These are phyloP conservation scores for Cosmorhoe ocellata DNA, from an alignment of 2,888 invertebrate species.

Conservation along the genomic window DNA sequence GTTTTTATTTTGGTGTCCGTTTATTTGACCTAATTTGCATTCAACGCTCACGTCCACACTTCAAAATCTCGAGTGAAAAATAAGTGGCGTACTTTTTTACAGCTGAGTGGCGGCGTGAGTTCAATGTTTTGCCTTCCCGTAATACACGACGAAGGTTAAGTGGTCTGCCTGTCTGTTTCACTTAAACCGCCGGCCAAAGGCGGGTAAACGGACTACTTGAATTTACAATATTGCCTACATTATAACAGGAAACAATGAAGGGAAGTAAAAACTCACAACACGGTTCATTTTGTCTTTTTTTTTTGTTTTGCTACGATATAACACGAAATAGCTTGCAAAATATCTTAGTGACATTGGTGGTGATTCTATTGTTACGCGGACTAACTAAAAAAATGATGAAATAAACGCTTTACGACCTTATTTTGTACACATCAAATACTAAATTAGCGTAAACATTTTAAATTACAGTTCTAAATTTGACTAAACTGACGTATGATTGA, in stretches of 20 bases:
- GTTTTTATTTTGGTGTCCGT: conserved; percentile 16
- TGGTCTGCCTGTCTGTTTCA: conserved; percentile 72
- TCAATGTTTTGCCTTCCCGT: conserved; percentile 66
- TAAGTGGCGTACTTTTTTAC: conserved; percentile 37
- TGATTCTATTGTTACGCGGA: no score
- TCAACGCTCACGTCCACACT: conserved; percentile 23
- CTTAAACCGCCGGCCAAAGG: conserved; percentile 62
- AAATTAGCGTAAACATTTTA: no score
- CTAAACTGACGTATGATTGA: no score
- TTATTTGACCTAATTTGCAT: conserved; percentile 29
- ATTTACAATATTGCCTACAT: conserved; percentile 21
- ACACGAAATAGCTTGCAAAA: not conserved
- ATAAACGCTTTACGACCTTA: no score
- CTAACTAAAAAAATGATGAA: no score
- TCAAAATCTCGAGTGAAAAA: conserved; percentile 25
- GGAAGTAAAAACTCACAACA: conserved; percentile 4
- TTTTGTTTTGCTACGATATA: not conserved
- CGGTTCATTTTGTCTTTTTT: not conserved
- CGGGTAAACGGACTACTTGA: conserved; percentile 36
- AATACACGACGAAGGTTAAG: conserved; percentile 75
- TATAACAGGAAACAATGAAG: conserved; percentile 17
- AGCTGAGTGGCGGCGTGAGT: conserved; percentile 44
- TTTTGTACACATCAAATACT: no score
- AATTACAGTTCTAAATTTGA: no score
- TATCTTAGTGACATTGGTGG: no score